Conservation (phyloP, 2,113 vertebrate genomes). For the Clarias macrocephalus region DNA sequence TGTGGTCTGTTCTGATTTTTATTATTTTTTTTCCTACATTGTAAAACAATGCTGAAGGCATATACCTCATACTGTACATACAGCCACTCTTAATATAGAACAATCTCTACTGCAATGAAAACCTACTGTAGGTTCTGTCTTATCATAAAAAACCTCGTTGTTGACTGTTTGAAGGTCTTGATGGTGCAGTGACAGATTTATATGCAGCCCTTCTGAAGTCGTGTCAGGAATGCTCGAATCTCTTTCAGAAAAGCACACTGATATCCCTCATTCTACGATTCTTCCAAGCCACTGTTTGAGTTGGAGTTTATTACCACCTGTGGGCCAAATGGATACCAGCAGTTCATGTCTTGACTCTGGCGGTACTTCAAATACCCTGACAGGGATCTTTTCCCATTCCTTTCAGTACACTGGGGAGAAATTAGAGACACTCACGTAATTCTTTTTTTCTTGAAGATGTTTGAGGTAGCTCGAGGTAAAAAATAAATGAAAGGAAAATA, state of each 20-base stretch:
- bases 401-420: neutral
- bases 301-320: constrained; percentile 8
- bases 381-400: neutral
- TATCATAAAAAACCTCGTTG: neutral
- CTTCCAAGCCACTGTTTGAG: constrained; percentile 34
- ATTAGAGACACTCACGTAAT: neutral
- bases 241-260: constrained; percentile 17
- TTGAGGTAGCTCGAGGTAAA: neutral
- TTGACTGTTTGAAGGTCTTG: neutral
- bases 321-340: constrained; percentile 25
- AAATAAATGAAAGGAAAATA: neutral
- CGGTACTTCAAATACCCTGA: neutral
- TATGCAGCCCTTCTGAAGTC: constrained; percentile 37
- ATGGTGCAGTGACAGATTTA: constrained; percentile 39
- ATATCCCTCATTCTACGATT: constrained; percentile 10
- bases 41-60: too few species aligned
- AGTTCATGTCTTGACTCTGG: constrained; percentile 6
- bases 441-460: neutral
- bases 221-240: constrained; percentile 24
- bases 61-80: too few species aligned
- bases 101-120: neutral
- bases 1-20: too few species aligned
- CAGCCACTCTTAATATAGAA: too few species aligned
- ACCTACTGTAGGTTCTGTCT: neutral
- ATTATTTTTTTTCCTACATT: too few species aligned